Evolutionary conservation across 2,888 invertebrate species (phyloP), one percentile per base, ranked within the genome.

Genomic region (Protodeltote pygarga): DNA sequence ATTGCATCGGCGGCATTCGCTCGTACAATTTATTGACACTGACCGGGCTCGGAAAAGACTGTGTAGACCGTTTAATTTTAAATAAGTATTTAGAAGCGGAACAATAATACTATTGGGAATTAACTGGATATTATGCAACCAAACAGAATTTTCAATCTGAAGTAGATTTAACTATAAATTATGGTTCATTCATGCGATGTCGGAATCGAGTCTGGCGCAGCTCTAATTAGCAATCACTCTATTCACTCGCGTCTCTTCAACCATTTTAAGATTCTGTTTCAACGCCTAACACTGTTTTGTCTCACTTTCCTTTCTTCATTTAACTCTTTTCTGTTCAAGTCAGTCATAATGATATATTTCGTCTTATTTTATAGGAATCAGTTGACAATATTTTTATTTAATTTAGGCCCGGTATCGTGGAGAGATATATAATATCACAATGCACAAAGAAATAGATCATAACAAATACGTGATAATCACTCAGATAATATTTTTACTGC

Each of bases 1-100:
- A 74, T 67, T 76, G 73, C 74, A 74, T 52, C 64, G 63, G 48
- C 60, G 60, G 70, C 68, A 40, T 65, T 70, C 66, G 70, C 71
- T 55, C 31, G 70, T 62, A 70, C 73, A 65, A 73, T 75, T 71
- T 72, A 73, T 70, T 70, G 60, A 54, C 57, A 55, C 49, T 45
- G 40, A 47, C 34, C 58, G 42, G 51, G 31, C 47, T 52, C 50
- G 23, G 40, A 24, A 61, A 59, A 38, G 29, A 35, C 37, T 31
- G 32, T 41, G 27, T 51, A 29, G 16, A 29, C 40, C 40, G 33
- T 60, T 58, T 39, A 37, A 39, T 48, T 64, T 52, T 46, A 48
- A 61, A 50, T 46, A 46, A 35, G 40, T 45, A 34, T 65, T 54
- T 46, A 57, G 38, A 48, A 28, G 45, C 16, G 33, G 33, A 20